Base-by-base conservation (phyloP, 2,888 invertebrate genomes). In the Nomada hirtipes region DNA sequence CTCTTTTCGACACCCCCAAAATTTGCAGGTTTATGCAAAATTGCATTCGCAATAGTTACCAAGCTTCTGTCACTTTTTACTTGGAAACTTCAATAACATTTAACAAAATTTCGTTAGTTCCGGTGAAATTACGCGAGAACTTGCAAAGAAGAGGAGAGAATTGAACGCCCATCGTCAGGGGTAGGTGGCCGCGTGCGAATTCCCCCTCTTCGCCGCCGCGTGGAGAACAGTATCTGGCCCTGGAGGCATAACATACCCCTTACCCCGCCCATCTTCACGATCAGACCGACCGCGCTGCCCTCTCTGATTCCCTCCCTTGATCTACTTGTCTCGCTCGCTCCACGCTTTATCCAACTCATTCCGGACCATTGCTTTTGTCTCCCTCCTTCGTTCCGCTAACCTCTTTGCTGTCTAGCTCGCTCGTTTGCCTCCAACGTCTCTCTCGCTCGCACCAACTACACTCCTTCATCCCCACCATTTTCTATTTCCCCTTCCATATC, bases 151-250 rank as follows among this genome's bases (percentile, higher is more conserved):
- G 50, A 53, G 20, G 44, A 60, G 59, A 79, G 73, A 57, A 57
- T 53, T 52, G 69, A 81, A 76, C 71, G 61, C 29, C 53, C 65
- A 81, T 74, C 74, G 44, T 55, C 42, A 59, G 79, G 83, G 79
- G 79, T 78, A 73, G 75, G 69, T 78, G 63, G 76, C 86, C 85
- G 87, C 85, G 85, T 87, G 87, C 81, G 75, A 85, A 83, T 83
- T 87, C 87, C 85, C 85, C 71, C 79, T 82, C 68, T 69, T 52
- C 59, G 63, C 42, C 10, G 7, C 68, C 61, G 63, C 67, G 69
- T 60, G 87, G 77, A 82, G 77, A 83, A 75, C 76, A 76, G 77
- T 74, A 76, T 76, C 79, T 87, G 82, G 76, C 85, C 83, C 83
- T 72, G 76, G 79, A 74, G 85, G 85, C 74, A 82, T 73, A 79